Conservation (phyloP, 2,113 vertebrate genomes). For the Amia ocellicauda region DNA sequence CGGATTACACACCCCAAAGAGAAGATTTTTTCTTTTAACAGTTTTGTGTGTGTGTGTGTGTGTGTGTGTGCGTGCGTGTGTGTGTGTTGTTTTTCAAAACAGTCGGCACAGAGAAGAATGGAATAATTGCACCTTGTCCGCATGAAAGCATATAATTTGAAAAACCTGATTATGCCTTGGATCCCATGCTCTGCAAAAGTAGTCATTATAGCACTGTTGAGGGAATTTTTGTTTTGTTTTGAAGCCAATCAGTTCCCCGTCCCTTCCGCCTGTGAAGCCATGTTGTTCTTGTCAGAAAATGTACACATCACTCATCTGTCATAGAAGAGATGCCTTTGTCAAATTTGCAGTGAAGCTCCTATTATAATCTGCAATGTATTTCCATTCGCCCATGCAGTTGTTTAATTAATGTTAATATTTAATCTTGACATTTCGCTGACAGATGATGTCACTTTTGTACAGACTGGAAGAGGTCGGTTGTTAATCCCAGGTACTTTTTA, state of each 20-base stretch:
- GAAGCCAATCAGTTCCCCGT: slow-evolving; percentile 11
- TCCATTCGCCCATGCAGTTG: slow-evolving; percentile 24
- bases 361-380: slow-evolving; percentile 28
- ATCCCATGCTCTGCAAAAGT: slow-evolving; percentile 18
- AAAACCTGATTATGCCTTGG: slow-evolving; percentile 16
- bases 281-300: slow-evolving; percentile 26
- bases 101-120: slow-evolving; percentile 4
- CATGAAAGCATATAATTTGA: slow-evolving; percentile 26
- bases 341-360: slow-evolving; percentile 20
- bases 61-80: too few species aligned
- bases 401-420: slow-evolving; percentile 14
- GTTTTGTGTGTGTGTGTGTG: too few species aligned
- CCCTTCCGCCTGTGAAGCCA: slow-evolving; percentile 14
- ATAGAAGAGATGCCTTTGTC: slow-evolving; percentile 20
- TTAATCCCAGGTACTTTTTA: slow-evolving; percentile 6
- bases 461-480: background rate
- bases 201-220: slow-evolving; percentile 19
- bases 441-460: slow-evolving; percentile 4
- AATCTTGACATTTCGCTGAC: slow-evolving; percentile 12
- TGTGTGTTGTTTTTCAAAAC: slow-evolving; percentile 9
- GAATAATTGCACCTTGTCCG: slow-evolving; percentile 20
- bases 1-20: background rate
- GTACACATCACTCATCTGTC: slow-evolving; percentile 24
- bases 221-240: slow-evolving; percentile 18
- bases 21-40: too few species aligned